Evolutionary conservation across 2,113 vertebrate species (phyloP).

Genomic region (Misgurnus anguillicaudatus): DNA sequence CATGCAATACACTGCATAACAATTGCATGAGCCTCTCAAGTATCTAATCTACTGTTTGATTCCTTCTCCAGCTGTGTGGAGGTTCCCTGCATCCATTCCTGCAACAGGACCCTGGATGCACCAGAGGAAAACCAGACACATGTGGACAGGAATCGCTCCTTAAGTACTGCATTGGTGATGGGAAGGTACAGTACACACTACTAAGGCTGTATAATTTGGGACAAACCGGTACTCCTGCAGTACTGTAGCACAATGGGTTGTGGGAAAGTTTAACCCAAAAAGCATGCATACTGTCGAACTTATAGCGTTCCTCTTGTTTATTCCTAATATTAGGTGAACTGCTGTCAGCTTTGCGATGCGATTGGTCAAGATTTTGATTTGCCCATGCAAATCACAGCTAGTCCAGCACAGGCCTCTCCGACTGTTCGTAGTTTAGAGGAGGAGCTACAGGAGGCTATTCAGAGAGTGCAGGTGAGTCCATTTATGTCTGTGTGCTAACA

Average conservation of each 20-base stretch:
- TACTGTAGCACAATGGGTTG: too few species aligned
- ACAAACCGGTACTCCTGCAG: not conserved
- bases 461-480: conserved; percentile 81
- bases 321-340: conserved; percentile 67
- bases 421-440: conserved; percentile 81
- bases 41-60: not conserved
- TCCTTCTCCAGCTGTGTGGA: conserved; percentile 59
- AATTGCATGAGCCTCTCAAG: too few species aligned
- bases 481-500: not conserved
- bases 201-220: too few species aligned
- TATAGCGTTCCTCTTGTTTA: not conserved
- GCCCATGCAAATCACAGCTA: conserved; percentile 83
- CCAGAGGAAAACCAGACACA: conserved; percentile 57
- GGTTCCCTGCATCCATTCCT: conserved; percentile 77
- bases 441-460: conserved; percentile 88
- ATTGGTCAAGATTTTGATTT: conserved; percentile 82
- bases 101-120: conserved; percentile 76
- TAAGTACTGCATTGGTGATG: conserved; percentile 39
- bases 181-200: not conserved
- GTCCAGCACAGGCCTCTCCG: conserved; percentile 70
- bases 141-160: conserved; percentile 67
- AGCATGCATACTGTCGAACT: not conserved
- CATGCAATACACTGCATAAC: too few species aligned
- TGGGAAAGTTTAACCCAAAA: not conserved
- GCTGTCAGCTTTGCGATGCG: conserved; percentile 74